These are phyloP conservation scores for Malurus cyaneus DNA, from an alignment of 2,113 vertebrate genomes.

Conservation along the genomic window DNA sequence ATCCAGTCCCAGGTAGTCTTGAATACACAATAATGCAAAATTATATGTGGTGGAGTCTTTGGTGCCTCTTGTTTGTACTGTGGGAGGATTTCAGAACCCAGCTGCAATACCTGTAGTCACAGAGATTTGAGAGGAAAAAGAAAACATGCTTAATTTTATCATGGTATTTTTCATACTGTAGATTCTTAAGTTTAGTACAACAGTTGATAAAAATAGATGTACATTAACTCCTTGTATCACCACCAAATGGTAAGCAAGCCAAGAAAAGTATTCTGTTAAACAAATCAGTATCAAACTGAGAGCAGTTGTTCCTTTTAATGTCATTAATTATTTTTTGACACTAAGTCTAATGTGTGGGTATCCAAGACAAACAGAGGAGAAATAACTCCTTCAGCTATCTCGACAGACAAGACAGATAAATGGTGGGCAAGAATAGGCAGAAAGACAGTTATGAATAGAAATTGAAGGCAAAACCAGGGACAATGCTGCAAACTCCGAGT, in stretches of 20 bases:
- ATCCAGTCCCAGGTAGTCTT: constrained; percentile 99
- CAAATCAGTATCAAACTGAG: neutral
- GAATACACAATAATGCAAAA: constrained; percentile 96
- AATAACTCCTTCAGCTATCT: neutral
- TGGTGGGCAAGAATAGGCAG: neutral
- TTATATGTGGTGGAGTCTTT: constrained; percentile 96
- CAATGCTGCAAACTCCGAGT: neutral
- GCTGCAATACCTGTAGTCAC: constrained; percentile 86
- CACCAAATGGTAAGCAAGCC: neutral
- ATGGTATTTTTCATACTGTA: neutral
- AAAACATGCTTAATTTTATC: neutral
- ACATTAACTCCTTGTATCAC: neutral
- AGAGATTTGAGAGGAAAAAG: constrained; percentile 36
- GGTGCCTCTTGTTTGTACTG: constrained; percentile 98
- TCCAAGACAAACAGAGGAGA: neutral
- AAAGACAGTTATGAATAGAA: neutral
- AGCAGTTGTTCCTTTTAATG: neutral
- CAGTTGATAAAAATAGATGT: neutral
- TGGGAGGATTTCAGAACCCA: constrained; percentile 95
- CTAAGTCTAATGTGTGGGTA: neutral
- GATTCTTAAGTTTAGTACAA: neutral
- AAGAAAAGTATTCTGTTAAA: neutral
- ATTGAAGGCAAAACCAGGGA: neutral
- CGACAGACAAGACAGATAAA: neutral
- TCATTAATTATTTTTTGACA: neutral